Evolutionary conservation across 1,140 invertebrate genomes (phyloP).

Genomic region (Pogonomyrmex barbatus): DNA sequence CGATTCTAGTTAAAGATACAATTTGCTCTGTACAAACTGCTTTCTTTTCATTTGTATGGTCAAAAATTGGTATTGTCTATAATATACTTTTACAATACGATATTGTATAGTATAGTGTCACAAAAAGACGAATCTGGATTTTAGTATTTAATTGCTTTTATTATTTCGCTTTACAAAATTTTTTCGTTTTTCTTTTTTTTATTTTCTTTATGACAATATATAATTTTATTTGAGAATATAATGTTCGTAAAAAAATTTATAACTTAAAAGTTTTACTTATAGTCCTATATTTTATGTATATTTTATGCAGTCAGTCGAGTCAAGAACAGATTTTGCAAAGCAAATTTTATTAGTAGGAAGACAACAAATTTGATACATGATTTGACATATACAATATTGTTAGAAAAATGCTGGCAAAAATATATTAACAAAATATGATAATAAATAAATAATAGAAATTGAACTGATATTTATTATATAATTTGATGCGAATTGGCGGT

Average conservation of each 20-base stretch:
- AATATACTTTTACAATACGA: constrained; percentile 53
- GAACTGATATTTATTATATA: too few relatives aligned
- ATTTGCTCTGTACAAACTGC: constrained; percentile 40
- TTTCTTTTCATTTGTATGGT: constrained; percentile 33
- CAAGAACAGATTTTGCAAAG: too few relatives aligned
- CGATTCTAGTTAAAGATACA: constrained; percentile 34
- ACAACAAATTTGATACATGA: too few relatives aligned
- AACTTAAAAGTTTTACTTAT: constrained; percentile 17
- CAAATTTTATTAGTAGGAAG: too few relatives aligned
- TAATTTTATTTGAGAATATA: neutral
- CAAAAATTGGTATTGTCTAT: constrained; percentile 24
- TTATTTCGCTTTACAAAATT: constrained; percentile 33
- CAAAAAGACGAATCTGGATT: constrained; percentile 47
- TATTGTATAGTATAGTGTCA: constrained; percentile 9
- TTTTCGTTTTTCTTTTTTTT: constrained; percentile 37
- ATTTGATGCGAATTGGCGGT: too few relatives aligned
- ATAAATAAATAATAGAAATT: too few relatives aligned
- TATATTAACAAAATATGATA: too few relatives aligned
- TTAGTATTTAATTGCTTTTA: constrained; percentile 52
- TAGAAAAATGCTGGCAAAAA: too few relatives aligned
- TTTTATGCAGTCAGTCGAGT: too few relatives aligned
- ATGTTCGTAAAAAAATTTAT: constrained; percentile 23
- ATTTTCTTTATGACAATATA: constrained; percentile 46
- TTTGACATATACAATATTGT: too few relatives aligned
- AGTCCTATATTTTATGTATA: neutral